Base-by-base conservation (phyloP, 2,888 invertebrate species). In the Danaus chrysippus region DNA sequence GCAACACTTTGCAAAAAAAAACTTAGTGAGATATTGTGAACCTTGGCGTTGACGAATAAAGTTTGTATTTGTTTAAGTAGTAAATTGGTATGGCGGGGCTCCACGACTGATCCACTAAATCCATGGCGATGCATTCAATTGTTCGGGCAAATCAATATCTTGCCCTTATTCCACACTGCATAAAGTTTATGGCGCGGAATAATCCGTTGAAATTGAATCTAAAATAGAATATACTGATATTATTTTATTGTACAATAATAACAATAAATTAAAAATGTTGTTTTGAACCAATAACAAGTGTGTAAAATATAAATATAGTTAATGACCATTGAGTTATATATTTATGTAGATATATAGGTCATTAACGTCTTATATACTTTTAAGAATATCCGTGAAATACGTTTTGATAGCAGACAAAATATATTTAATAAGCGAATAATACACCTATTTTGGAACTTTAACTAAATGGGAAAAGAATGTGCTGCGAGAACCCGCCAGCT, bases 71-170 rank as follows among this genome's bases (percentile, higher is more conserved):
- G 42, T 13, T 10, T 11, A 19, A 11, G 10, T 46, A 13, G 8
- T 6, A 0, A 10, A 23, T 12, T 46, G 42, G 46, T 44, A 34
- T 17, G 54, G 43, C 53, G 63, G 69, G 66, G 64, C 63, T 64
- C 63, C 66, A 67, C 64, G 69, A 66, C 63, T 61, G 63, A 70
- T 68, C 68, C 58, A 23, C 61, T 52, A 69, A 70, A 70, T 69
- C 71, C 65, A 67, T 70, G 67, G 67, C 70, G 70, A 69, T 65
- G 69, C 72, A 69, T 73, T 71, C 64, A 69, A 72, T 74, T 68
- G 70, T 68, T 69, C 69, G 70, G 61, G 57, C 43, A 66, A 68
- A 68, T 68, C 61, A 63, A 68, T 66, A 63, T 58, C 54, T 62
- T 59, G 53, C 49, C 46, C 15, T 43, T 42, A 15, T 62, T 54